Percentiles rank a stretch among this genome's conserved stretches.
Conservation (phyloP, 2,797 vertebrate species). For the Salarias fasciatus region DNA sequence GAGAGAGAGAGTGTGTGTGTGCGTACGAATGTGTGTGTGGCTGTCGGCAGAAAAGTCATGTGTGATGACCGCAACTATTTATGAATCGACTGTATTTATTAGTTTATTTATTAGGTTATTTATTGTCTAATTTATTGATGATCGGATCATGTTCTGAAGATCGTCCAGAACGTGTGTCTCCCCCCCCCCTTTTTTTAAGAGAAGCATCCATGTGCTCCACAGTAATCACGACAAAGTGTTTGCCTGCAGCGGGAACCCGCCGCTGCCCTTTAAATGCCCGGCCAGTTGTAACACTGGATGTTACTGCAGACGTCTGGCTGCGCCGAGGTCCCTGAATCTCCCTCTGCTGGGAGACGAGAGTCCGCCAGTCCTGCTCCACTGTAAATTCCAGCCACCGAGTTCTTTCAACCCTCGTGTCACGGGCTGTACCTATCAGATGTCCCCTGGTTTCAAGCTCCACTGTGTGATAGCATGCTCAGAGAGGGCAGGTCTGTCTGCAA, state of each 20-base stretch:
- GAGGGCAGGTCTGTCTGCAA: slow-evolving; percentile 24
- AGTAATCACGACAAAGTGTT: too few species aligned
- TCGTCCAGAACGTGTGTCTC: slow-evolving; percentile 51
- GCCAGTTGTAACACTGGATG: too few species aligned
- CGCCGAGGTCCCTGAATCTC: too few species aligned
- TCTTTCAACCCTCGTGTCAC: slow-evolving; percentile 17
- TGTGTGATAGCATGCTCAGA: slow-evolving; percentile 12
- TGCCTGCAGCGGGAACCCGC: too few species aligned
- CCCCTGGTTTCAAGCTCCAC: slow-evolving; percentile 31
- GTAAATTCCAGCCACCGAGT: slow-evolving; percentile 15
- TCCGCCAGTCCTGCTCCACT: slow-evolving; percentile 11
- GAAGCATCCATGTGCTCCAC: too few species aligned
- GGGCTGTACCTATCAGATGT: slow-evolving; percentile 25
- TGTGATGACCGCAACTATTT: slow-evolving; percentile 63
- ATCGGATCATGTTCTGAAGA: slow-evolving; percentile 44
- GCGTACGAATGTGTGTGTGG: slow-evolving; percentile 4
- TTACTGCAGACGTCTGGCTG: too few species aligned
- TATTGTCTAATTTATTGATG: slow-evolving; percentile 67
- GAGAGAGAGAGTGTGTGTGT: background rate
- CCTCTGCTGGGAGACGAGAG: background rate
- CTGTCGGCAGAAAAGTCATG: slow-evolving; percentile 60
- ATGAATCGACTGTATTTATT: slow-evolving; percentile 64
- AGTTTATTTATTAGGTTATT: slow-evolving; percentile 71
- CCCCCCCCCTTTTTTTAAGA: slow-evolving; percentile 37
- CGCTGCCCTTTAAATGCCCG: too few species aligned